A percentile compares a stretch with the other conserved stretches of the same genome.
Conservation (phyloP, 2,888 invertebrate species). For the Falcaria lacertinaria region DNA sequence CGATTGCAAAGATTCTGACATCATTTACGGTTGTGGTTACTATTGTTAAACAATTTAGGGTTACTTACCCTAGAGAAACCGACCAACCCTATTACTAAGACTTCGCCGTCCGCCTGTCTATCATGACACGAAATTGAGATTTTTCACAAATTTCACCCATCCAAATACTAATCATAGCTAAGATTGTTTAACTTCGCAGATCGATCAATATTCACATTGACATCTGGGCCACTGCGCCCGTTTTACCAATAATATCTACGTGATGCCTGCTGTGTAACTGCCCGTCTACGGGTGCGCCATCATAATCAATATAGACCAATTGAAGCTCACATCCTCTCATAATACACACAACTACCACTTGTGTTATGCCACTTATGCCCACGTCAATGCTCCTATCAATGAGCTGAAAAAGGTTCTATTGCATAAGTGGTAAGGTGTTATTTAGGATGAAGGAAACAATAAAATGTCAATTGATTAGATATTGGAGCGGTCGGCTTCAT, state of each 20-base stretch:
- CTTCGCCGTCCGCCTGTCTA: no score
- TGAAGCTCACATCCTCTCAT: constrained; percentile 45
- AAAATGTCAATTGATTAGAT: neutral
- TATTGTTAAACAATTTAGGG: no score
- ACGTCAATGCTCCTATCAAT: constrained; percentile 28
- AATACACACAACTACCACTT: constrained; percentile 37
- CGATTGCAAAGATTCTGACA: no score
- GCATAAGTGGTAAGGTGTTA: neutral
- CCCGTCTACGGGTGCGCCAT: constrained; percentile 45
- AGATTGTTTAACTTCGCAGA: no score
- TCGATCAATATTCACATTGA: no score
- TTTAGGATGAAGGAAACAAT: neutral
- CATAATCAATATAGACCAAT: constrained; percentile 67
- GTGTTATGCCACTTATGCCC: constrained; percentile 10
- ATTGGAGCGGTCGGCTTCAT: neutral
- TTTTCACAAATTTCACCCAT: no score
- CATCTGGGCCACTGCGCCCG: no score
- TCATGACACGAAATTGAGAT: no score
- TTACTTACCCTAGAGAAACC: no score
- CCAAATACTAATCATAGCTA: no score
- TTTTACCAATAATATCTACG: constrained; percentile 5
- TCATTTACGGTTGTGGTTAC: no score
- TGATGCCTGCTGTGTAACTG: constrained; percentile 6
- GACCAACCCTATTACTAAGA: no score
- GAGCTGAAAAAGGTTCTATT: constrained; percentile 31